phyloP scores from a whole-genome alignment of 2,113 vertebrate species.

The Laticauda laticaudata region DNA sequence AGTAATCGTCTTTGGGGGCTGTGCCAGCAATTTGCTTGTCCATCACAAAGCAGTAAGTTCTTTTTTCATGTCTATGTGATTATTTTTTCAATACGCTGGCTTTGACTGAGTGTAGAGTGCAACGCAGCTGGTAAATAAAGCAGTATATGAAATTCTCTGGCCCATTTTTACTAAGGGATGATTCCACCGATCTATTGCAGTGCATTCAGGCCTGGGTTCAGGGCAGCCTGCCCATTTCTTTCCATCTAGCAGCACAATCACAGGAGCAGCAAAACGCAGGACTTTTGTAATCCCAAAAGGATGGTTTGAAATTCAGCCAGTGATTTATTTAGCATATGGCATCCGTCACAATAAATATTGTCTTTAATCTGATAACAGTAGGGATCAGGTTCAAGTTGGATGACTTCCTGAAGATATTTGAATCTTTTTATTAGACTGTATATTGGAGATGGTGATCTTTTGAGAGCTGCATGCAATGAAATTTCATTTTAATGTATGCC shows the following conservation, averaged over 20 bases:
- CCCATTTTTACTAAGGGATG: not conserved
- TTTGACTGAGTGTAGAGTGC: too few species aligned
- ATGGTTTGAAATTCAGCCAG: too few species aligned
- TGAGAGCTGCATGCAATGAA: too few species aligned
- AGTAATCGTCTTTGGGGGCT: slow-evolving; percentile 96
- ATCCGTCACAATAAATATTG: too few species aligned
- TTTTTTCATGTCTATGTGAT: too few species aligned
- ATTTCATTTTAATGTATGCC: too few species aligned
- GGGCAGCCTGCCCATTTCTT: not conserved
- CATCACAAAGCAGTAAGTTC: slow-evolving; percentile 88
- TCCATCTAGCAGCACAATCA: not conserved
- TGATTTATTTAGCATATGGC: too few species aligned
- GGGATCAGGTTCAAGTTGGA: not conserved
- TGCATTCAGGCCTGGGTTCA: not conserved
- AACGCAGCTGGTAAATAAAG: not conserved
- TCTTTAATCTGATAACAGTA: not conserved
- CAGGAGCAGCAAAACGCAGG: not conserved
- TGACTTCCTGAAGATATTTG: not conserved
- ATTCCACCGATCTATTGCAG: not conserved
- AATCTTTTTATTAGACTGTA: not conserved
- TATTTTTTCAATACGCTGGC: too few species aligned
- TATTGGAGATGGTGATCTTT: too few species aligned
- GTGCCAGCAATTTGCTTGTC: slow-evolving; percentile 92
- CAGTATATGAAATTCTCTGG: not conserved
- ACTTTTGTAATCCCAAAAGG: not conserved